Evolutionary conservation across 2,797 vertebrate species (phyloP).

Genomic region (Acanthopagrus latus): DNA sequence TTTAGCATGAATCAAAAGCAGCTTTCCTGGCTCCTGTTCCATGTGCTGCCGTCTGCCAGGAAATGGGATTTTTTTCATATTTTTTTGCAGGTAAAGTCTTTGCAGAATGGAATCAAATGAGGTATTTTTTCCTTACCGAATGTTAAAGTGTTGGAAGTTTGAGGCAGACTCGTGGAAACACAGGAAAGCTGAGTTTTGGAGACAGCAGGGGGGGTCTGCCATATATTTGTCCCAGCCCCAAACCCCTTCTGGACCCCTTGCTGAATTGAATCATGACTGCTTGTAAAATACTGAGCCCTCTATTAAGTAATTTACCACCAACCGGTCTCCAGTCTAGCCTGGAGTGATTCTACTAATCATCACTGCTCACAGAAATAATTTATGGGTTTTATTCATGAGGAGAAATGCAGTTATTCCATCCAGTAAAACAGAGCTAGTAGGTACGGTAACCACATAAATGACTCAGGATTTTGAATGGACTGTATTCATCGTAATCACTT

Average conservation of each 20-base stretch:
- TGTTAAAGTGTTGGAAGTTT: slow-evolving; percentile 77
- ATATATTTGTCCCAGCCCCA: slow-evolving; percentile 67
- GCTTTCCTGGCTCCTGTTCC: slow-evolving; percentile 83
- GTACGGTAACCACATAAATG: slow-evolving; percentile 53
- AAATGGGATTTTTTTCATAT: slow-evolving; percentile 80
- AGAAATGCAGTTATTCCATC: slow-evolving; percentile 71
- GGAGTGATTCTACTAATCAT: slow-evolving; percentile 74
- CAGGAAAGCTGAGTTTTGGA: slow-evolving; percentile 72
- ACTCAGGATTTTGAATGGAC: slow-evolving; percentile 50
- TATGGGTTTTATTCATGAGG: slow-evolving; percentile 69
- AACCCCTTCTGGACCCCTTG: slow-evolving; percentile 69
- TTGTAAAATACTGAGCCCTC: slow-evolving; percentile 78
- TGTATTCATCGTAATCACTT: slow-evolving; percentile 51
- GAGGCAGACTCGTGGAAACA: slow-evolving; percentile 75
- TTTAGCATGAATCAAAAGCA: slow-evolving; percentile 86
- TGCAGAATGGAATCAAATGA: slow-evolving; percentile 85
- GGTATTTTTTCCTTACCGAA: slow-evolving; percentile 81
- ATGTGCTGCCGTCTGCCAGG: slow-evolving; percentile 77
- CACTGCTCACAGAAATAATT: slow-evolving; percentile 68
- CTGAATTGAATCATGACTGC: slow-evolving; percentile 74
- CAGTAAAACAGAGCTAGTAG: slow-evolving; percentile 59
- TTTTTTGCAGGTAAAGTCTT: slow-evolving; percentile 83
- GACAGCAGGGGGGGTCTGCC: slow-evolving; percentile 67
- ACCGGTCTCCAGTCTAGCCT: slow-evolving; percentile 66
- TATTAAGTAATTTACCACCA: slow-evolving; percentile 79